phyloP scores from a whole-genome alignment of 2,888 invertebrate species.

The Meta bourneti region DNA sequence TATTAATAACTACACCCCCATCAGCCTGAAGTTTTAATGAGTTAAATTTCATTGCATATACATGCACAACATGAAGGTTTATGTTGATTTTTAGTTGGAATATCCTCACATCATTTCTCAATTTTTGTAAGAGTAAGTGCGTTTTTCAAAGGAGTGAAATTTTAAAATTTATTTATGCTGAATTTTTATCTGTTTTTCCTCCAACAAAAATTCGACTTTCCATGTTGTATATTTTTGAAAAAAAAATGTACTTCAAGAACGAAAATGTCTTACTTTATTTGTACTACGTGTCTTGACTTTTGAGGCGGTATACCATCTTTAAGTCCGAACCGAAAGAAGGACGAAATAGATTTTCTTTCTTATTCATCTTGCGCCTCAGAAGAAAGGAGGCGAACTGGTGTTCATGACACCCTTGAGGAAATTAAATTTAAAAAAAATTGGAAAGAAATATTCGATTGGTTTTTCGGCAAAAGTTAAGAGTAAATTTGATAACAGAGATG shows the following conservation, averaged over 20 bases:
- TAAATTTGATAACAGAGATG: constrained; percentile 3
- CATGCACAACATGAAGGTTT: no score
- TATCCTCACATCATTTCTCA: neutral
- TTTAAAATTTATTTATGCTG: neutral
- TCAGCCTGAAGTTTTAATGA: no score
- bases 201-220: neutral
- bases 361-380: neutral
- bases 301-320: neutral
- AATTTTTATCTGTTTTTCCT: neutral
- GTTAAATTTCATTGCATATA: no score
- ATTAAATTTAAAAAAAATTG: constrained; percentile 26
- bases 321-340: neutral
- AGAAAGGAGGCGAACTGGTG: neutral
- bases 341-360: constrained; percentile 3
- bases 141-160: neutral
- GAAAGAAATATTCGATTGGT: constrained; percentile 15
- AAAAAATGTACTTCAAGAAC: constrained; percentile 12
- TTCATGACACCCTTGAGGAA: constrained; percentile 44
- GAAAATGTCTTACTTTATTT: constrained; percentile 39
- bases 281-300: constrained; percentile 51
- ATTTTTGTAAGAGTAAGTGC: neutral
- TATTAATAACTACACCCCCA: no score
- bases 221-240: neutral
- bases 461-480: constrained; percentile 4
- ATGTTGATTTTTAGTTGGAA: no score